These are phyloP conservation scores for Syndactyla subalaris DNA, from an alignment of 2,797 vertebrate genomes.

Conservation along the genomic window DNA sequence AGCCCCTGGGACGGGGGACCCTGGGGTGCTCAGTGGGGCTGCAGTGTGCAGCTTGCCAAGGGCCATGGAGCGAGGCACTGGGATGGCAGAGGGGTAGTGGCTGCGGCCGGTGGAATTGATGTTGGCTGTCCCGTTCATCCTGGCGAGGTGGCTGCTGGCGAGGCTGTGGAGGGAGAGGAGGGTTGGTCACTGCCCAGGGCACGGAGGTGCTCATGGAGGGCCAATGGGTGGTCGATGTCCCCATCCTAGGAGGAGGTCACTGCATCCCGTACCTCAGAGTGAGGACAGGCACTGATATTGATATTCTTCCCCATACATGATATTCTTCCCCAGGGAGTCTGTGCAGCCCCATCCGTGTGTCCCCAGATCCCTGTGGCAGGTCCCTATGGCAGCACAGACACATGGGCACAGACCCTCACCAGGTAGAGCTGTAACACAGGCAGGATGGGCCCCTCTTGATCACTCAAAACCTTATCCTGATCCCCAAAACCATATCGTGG, in stretches of 20 bases:
- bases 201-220: neutral
- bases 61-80: constrained; percentile 75
- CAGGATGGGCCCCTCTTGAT: neutral
- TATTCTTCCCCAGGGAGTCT: neutral
- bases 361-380: neutral
- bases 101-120: constrained; percentile 77
- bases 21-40: constrained; percentile 24
- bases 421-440: neutral
- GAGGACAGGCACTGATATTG: neutral
- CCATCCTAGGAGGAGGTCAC: neutral
- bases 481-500: neutral
- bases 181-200: neutral
- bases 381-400: neutral
- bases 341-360: neutral
- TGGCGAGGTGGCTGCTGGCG: neutral
- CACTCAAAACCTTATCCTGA: neutral
- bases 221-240: neutral
- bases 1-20: constrained; percentile 4
- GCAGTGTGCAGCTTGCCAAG: constrained; percentile 64
- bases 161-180: constrained; percentile 53
- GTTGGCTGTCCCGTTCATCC: constrained; percentile 86
- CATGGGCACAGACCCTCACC: neutral
- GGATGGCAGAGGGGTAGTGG: constrained; percentile 84
- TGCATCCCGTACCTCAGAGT: neutral
- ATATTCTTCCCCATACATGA: too few species aligned